Conservation (phyloP, 2,888 invertebrate genomes). For the Volucella zonaria region DNA sequence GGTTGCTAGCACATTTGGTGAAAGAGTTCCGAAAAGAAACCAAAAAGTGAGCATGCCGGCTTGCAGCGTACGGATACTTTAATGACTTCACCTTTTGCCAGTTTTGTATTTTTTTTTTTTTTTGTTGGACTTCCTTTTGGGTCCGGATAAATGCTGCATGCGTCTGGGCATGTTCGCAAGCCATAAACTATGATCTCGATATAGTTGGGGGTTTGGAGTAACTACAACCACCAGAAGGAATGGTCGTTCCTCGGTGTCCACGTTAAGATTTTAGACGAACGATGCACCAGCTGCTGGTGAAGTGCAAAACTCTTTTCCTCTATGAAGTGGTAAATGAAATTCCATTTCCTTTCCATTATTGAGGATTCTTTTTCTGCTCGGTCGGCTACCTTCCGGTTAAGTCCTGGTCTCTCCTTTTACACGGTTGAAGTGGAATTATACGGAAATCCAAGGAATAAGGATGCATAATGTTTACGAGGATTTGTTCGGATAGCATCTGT, state of each 20-base stretch:
- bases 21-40: conserved; percentile 9
- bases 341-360: conserved; percentile 69
- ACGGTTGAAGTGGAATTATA: conserved; percentile 38
- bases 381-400: conserved; percentile 21
- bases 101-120: not conserved
- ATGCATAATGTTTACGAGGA: conserved; percentile 44
- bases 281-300: conserved; percentile 52
- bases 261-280: conserved; percentile 17
- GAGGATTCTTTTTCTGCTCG: conserved; percentile 44
- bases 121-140: not conserved
- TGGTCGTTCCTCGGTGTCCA: conserved; percentile 34
- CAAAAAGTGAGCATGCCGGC: not conserved
- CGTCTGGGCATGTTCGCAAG: conserved; percentile 72
- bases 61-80: conserved; percentile 36
- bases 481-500: conserved; percentile 58
- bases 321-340: conserved; percentile 73
- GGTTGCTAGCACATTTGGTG: conserved; percentile 45
- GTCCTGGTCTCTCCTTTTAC: not conserved
- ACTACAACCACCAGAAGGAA: conserved; percentile 51
- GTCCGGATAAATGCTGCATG: conserved; percentile 50
- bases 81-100: conserved; percentile 62
- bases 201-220: conserved; percentile 3
- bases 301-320: conserved; percentile 49
- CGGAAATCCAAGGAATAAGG: conserved; percentile 31
- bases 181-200: conserved; percentile 70